Base-by-base conservation (phyloP, 2,888 invertebrate genomes). In the Erannis defoliaria region DNA sequence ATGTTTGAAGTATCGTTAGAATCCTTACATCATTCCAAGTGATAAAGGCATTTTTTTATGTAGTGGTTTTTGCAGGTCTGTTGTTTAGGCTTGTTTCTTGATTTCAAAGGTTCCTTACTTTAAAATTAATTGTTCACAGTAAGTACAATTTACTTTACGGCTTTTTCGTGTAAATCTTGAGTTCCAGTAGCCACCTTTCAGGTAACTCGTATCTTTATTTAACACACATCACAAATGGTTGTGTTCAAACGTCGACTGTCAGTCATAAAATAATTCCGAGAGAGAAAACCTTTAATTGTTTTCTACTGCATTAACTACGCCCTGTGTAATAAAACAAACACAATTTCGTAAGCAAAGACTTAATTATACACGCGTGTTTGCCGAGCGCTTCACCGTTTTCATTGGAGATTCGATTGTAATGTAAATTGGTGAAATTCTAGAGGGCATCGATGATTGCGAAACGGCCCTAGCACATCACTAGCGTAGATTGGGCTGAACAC, bases 261-360 rank as follows among this genome's bases (percentile, higher is more conserved):
- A 14, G 12, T 35, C 3, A 14, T 14, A 35, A 35, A 35, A 35
- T 12, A 14, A 14, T 14, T 31, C 9, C 31, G 5, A 33, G 12
- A 33, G 12, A 18, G 14, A 18, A 21, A 19, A 21, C 5, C 5
- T 9, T 42, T 3, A 0, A 5, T 42, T 38, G 10, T 10, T 2
- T 43, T 10, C 38, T 37, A 43, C 55, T 60, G 60, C 10, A 0
- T 5, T 3, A 5, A 40, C 60, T 64, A 51, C 42, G 58, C 6
- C 50, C 40, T 33, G 50, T 51, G 62, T 63, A 66, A 71, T 71
- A 67, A 71, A 71, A 71, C 69, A 69, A 71, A 71, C 64, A 69
- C 8, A 63, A 59, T 69, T 67, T 68, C 69, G 56, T 63, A 63
- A 65, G 64, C 63, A 58, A 66, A 61, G 66, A 70, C 70, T 70